Base-by-base conservation (phyloP, 1,140 invertebrate genomes). In the Cotesia vestalis region DNA sequence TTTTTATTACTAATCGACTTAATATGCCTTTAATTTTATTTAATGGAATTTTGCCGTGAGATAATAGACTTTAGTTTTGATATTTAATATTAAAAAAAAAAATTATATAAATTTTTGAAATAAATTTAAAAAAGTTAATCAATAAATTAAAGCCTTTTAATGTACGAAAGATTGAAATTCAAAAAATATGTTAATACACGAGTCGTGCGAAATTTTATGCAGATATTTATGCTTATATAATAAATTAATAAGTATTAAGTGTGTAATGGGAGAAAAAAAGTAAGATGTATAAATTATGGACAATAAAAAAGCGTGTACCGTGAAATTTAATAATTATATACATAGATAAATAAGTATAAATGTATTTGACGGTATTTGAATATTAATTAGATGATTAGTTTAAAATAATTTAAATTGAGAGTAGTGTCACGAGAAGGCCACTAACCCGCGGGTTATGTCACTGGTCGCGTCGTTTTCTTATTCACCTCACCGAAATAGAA, bases 371-470 rank as follows among this genome's bases (percentile, higher is more conserved):
- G 40, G 27, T 27, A 46, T 46, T 46, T 46, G 40, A 46, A 46
- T 46, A 46, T 55, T 55, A 52, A 8, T 52, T 52, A n/a, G 46
- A 52, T 8, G n/a, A 36, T 52, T 66, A 66, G 27, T 27, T 60
- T 27, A 35, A 34, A 60, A 12, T 20, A 9, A 27, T 34, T 53
- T 36, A 64, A 72, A 57, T 57, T 12, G 46, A 36, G 52, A 72
- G 71, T 51, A 40, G 66, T 60, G 57, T 20, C 61, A 36, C 61
- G 67, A 73, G 40, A 73, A 76, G 75, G 75, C 70, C 73, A 76
- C 70, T 76, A 74, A 76, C 75, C 75, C 73, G 71, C 27, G 71
- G 71, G 75, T 76, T 76, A 76, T 76, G 73, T 76, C 75, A 76
- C 68, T 73, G 74, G 67, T 46, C 72, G 61, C 67, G 61, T 40